A percentile compares a stretch with the other conserved stretches of the same genome.
phyloP scores from a whole-genome alignment of 2,113 vertebrate genomes.

The Thryonomys swinderianus region DNA sequence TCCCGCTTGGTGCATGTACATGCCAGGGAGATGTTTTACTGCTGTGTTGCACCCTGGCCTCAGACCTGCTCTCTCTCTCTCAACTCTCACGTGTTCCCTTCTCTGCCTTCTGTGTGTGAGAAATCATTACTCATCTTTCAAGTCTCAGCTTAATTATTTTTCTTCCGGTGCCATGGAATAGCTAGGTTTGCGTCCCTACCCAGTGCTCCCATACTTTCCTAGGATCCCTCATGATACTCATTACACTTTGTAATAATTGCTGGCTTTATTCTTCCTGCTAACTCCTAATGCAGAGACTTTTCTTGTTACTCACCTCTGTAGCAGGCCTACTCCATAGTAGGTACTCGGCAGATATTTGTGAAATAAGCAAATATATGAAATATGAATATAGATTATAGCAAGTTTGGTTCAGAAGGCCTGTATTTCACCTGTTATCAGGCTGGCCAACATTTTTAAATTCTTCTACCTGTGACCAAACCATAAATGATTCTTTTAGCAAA shows the following conservation, averaged over 20 bases:
- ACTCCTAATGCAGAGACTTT: not conserved
- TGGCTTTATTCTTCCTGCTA: not conserved
- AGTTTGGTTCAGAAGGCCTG: slow-evolving; percentile 33
- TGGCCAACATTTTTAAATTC: not conserved
- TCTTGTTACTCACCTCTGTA: not conserved
- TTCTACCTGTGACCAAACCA: not conserved
- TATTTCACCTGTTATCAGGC: slow-evolving; percentile 14
- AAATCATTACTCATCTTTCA: not conserved
- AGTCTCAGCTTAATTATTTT: not conserved
- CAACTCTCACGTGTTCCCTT: not conserved
- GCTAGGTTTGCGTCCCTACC: not conserved
- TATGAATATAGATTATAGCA: not conserved
- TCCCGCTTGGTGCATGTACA: not conserved
- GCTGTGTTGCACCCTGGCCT: not conserved
- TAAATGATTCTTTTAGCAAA: slow-evolving; percentile 15
- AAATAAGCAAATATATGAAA: not conserved
- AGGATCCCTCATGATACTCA: not conserved
- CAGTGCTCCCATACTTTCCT: no score
- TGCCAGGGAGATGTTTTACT: not conserved
- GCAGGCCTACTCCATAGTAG: not conserved
- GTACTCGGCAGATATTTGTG: not conserved
- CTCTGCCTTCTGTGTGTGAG: not conserved
- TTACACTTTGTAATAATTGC: not conserved
- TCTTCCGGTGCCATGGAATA: not conserved
- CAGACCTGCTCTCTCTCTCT: not conserved